Conservation (phyloP, 2,888 invertebrate species). For the Xanthorhoe designata region DNA sequence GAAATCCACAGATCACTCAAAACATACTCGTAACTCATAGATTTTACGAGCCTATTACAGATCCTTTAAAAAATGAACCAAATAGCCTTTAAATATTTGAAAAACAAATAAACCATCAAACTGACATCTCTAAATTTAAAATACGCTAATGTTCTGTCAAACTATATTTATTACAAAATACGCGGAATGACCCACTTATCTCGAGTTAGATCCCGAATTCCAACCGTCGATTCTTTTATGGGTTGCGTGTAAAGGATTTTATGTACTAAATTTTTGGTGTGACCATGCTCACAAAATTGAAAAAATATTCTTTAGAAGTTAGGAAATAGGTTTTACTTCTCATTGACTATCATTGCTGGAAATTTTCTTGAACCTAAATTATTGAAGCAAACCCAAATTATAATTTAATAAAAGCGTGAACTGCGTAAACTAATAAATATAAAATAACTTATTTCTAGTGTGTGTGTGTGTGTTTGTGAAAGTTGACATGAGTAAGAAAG, state of each 20-base stretch:
- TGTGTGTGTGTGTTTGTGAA: no score
- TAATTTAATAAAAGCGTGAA: no score
- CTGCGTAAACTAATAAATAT: no score
- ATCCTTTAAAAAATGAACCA: conserved; percentile 16
- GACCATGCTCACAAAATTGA: neutral
- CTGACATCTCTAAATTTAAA: conserved; percentile 43
- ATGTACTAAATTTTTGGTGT: neutral
- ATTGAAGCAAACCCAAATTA: no score
- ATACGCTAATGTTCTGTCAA: conserved; percentile 38
- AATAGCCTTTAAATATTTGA: conserved; percentile 8
- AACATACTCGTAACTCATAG: conserved; percentile 8
- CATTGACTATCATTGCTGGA: no score
- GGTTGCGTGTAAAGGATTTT: conserved; percentile 26
- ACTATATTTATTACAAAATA: conserved; percentile 41
- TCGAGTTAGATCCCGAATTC: conserved; percentile 44
- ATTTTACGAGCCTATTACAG: conserved; percentile 25
- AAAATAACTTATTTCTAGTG: no score
- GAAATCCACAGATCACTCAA: neutral
- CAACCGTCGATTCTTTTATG: conserved; percentile 37
- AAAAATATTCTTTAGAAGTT: no score
- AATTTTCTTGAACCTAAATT: no score
- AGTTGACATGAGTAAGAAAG: no score
- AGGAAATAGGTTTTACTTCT: no score
- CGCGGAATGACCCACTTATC: conserved; percentile 46
- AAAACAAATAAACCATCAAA: conserved; percentile 37